Conservation (phyloP, 2,113 vertebrate species). For the Lota lota region DNA sequence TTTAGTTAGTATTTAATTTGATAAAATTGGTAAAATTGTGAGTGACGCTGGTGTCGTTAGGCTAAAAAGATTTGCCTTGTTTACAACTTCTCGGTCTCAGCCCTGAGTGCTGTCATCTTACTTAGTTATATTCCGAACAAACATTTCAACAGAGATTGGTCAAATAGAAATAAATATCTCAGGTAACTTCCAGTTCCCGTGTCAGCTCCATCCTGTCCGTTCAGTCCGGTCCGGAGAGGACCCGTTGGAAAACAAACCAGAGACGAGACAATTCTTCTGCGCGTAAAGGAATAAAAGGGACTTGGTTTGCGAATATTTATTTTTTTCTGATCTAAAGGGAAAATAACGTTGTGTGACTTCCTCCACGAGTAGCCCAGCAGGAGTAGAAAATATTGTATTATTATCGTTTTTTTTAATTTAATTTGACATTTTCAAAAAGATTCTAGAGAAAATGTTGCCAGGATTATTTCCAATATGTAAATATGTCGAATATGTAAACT, state of each 20-base stretch:
- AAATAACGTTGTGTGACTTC: slow-evolving; percentile 59
- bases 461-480: slow-evolving; percentile 85
- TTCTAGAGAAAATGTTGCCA: slow-evolving; percentile 80
- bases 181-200: slow-evolving; percentile 76
- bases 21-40: slow-evolving; percentile 41
- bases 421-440: slow-evolving; percentile 64
- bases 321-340: slow-evolving; percentile 59
- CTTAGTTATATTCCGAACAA: slow-evolving; percentile 51
- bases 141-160: slow-evolving; percentile 62
- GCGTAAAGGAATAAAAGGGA: slow-evolving; percentile 35
- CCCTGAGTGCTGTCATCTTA: slow-evolving; percentile 41
- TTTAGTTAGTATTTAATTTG: slow-evolving; percentile 42
- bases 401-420: slow-evolving; percentile 34
- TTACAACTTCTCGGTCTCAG: slow-evolving; percentile 61
- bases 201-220: slow-evolving; percentile 41
- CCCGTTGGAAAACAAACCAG: slow-evolving; percentile 20
- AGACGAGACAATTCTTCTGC: slow-evolving; percentile 36
- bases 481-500: slow-evolving; percentile 95
- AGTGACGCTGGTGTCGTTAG: slow-evolving; percentile 44
- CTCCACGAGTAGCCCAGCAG: slow-evolving; percentile 37
- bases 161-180: slow-evolving; percentile 73
- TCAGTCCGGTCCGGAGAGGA: not conserved
- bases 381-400: slow-evolving; percentile 36
- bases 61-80: slow-evolving; percentile 46
- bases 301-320: slow-evolving; percentile 65